phyloP scores from a whole-genome alignment of 2,113 vertebrate species.

The Scomber colias region DNA sequence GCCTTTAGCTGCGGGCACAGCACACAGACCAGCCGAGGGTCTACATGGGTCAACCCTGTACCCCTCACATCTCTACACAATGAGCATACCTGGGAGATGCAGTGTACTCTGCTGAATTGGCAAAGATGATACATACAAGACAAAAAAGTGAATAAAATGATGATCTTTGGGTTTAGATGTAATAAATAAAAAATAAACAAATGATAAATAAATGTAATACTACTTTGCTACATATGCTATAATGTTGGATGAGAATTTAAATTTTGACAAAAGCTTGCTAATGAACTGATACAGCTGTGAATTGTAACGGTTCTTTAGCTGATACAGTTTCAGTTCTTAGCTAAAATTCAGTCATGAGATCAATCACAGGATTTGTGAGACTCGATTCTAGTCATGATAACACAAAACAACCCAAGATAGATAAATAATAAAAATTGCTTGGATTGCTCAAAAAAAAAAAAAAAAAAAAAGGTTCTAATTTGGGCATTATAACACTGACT shows the following conservation, averaged over 20 bases:
- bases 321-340: neutral
- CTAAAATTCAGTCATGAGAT: no score
- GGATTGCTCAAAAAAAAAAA: no score
- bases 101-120: conserved; percentile 51
- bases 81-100: conserved; percentile 77
- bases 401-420: no score
- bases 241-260: neutral
- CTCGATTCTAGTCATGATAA: no score
- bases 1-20: conserved; percentile 74
- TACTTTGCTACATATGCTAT: conserved; percentile 21
- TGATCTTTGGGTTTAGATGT: conserved; percentile 9
- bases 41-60: conserved; percentile 74
- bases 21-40: conserved; percentile 75
- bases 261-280: conserved; percentile 3
- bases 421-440: no score
- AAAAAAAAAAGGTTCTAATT: neutral
- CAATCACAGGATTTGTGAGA: no score
- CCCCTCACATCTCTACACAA: conserved; percentile 76
- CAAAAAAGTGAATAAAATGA: conserved; percentile 7
- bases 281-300: neutral
- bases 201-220: neutral
- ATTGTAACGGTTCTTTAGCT: neutral
- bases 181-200: neutral
- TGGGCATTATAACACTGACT: neutral
- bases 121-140: conserved; percentile 53